phyloP scores from a whole-genome alignment of 1,140 invertebrate species.

The Pemphigus obesinymphae region DNA sequence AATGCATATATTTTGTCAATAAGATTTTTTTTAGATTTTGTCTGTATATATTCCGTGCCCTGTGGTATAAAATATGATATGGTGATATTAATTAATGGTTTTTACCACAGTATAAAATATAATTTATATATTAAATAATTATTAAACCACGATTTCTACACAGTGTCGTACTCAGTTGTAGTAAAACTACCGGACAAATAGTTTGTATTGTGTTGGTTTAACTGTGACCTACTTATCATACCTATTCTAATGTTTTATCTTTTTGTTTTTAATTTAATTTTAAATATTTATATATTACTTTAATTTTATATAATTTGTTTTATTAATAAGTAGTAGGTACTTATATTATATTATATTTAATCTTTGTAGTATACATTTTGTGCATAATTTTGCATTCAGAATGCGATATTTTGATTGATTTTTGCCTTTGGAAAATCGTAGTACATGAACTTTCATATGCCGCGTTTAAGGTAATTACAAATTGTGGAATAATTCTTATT shows the following conservation, averaged over 20 bases:
- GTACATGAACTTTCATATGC: background rate
- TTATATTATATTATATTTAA: background rate
- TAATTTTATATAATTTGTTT: background rate
- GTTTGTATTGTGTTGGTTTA: background rate
- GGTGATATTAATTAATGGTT: too few relatives aligned
- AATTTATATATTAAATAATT: too few relatives aligned
- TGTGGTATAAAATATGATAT: too few relatives aligned
- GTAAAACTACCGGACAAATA: background rate
- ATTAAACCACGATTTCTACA: too few relatives aligned
- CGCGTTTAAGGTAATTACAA: background rate
- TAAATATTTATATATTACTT: background rate
- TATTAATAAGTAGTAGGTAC: background rate
- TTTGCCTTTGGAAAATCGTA: background rate
- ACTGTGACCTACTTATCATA: conserved; percentile 33
- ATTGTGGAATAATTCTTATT: background rate
- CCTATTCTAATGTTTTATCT: background rate
- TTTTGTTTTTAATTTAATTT: background rate
- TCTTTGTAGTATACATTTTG: background rate
- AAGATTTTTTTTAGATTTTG: too few relatives aligned
- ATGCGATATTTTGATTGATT: background rate
- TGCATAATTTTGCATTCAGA: background rate
- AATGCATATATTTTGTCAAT: too few relatives aligned
- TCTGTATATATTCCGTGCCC: too few relatives aligned
- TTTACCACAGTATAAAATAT: too few relatives aligned
- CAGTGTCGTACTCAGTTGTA: background rate